Evolutionary conservation across 2,888 invertebrate genomes (phyloP).

Genomic region (Trichacis sp.): DNA sequence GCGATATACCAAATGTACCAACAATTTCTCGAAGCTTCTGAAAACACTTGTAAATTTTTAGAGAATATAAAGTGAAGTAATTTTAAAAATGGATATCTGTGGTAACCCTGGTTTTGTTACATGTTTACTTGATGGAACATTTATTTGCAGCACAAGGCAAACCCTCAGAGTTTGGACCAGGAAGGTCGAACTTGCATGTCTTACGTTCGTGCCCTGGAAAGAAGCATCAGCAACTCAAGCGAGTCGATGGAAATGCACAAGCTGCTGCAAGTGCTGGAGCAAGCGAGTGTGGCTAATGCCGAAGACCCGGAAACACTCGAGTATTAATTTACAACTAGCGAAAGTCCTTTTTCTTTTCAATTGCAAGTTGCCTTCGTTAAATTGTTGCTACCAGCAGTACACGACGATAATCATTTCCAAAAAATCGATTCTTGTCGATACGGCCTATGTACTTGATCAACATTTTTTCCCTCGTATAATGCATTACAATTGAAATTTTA

Average conservation of each 20-base stretch:
- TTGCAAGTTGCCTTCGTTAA: too few species aligned
- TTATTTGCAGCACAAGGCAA: constrained; percentile 92
- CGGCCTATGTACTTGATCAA: constrained; percentile 23
- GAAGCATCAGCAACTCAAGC: constrained; percentile 61
- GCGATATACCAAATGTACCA: too few species aligned
- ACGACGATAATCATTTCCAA: constrained; percentile 3
- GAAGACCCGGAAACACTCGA: constrained; percentile 61
- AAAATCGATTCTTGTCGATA: background rate
- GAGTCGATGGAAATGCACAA: constrained; percentile 65
- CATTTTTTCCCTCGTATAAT: background rate
- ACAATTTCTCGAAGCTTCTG: too few species aligned
- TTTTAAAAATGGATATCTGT: too few species aligned
- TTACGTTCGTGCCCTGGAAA: constrained; percentile 76
- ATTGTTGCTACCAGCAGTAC: constrained; percentile 18
- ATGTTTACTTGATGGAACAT: too few species aligned
- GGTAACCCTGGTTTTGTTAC: too few species aligned
- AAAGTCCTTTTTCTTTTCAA: too few species aligned
- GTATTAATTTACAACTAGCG: too few species aligned
- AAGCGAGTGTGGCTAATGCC: constrained; percentile 60
- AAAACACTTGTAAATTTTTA: too few species aligned
- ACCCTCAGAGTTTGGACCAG: constrained; percentile 89
- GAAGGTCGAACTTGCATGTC: constrained; percentile 86
- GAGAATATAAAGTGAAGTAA: too few species aligned
- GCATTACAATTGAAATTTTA: background rate
- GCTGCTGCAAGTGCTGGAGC: constrained; percentile 62